A percentile compares a stretch with the other conserved stretches of the same genome.
phyloP scores from a whole-genome alignment of 2,888 invertebrate species.

The Leucoma salicis region DNA sequence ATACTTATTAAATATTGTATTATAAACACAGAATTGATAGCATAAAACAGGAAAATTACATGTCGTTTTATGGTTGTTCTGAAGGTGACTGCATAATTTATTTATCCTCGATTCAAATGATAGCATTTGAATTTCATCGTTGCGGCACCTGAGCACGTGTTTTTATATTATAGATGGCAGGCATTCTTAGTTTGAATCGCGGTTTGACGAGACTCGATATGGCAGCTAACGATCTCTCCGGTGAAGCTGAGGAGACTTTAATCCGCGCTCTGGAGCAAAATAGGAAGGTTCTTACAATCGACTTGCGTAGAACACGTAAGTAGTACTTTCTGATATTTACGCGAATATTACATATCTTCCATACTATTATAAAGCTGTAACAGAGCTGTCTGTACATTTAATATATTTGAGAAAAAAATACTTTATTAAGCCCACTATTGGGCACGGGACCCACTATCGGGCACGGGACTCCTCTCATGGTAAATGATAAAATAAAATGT shows the following conservation, averaged over 20 bases:
- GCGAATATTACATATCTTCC: too few species aligned
- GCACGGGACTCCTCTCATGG: too few species aligned
- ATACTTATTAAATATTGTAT: too few species aligned
- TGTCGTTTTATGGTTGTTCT: constrained; percentile 11
- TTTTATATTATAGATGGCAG: constrained; percentile 63
- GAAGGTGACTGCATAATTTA: constrained; percentile 4
- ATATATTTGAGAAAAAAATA: too few species aligned
- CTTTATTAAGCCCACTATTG: too few species aligned
- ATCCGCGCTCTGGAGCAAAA: constrained; percentile 63
- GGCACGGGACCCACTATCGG: too few species aligned
- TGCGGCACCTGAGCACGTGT: constrained; percentile 14
- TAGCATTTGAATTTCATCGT: constrained; percentile 7
- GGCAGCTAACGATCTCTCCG: constrained; percentile 82
- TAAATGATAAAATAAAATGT: too few species aligned
- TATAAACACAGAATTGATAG: too few species aligned
- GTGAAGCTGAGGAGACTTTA: constrained; percentile 76
- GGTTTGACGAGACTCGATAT: constrained; percentile 79
- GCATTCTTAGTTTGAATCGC: constrained; percentile 78
- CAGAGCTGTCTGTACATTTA: too few species aligned
- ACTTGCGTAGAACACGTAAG: constrained; percentile 70
- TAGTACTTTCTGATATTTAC: too few species aligned
- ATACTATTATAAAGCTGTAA: too few species aligned
- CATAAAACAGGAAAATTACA: neutral
- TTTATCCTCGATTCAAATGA: constrained; percentile 3
- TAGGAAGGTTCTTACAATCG: constrained; percentile 58